phyloP scores from a whole-genome alignment of 2,888 invertebrate species.

The Pheosia gnoma region DNA sequence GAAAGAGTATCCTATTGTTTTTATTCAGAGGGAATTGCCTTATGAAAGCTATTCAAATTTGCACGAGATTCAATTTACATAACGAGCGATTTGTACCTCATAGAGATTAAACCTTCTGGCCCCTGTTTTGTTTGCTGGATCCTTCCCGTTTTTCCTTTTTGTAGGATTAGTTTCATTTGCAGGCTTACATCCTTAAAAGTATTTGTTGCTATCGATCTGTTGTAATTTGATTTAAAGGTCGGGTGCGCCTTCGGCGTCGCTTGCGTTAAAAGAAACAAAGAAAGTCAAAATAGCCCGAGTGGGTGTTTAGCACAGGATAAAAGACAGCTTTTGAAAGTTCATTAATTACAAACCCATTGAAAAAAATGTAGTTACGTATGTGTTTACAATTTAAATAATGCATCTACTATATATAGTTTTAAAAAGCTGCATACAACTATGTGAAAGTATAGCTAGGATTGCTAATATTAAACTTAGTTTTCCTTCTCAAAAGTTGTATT shows the following conservation, averaged over 20 bases:
- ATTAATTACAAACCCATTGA: too few species aligned
- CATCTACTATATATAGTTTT: too few species aligned
- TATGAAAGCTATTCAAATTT: conserved; percentile 80
- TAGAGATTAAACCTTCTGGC: conserved; percentile 68
- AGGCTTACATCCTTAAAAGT: conserved; percentile 42
- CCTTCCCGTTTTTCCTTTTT: conserved; percentile 50
- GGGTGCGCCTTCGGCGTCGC: conserved; percentile 15
- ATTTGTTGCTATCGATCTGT: conserved; percentile 48
- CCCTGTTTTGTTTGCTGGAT: conserved; percentile 61
- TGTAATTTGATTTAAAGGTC: conserved; percentile 37
- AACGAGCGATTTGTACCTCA: conserved; percentile 80
- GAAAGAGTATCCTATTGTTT: conserved; percentile 74
- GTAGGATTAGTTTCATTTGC: conserved; percentile 51
- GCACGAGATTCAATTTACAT: conserved; percentile 81
- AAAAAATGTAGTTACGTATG: too few species aligned
- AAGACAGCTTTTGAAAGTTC: too few species aligned
- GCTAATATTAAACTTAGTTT: too few species aligned
- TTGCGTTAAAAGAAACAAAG: neutral
- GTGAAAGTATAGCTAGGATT: too few species aligned
- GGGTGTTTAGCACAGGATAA: too few species aligned
- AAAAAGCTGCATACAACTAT: too few species aligned
- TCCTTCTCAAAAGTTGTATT: too few species aligned
- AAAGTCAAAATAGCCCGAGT: neutral
- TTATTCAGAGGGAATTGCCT: conserved; percentile 76
- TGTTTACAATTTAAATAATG: too few species aligned